Conservation (phyloP, 2,797 vertebrate genomes). For the Vultur gryphus region DNA sequence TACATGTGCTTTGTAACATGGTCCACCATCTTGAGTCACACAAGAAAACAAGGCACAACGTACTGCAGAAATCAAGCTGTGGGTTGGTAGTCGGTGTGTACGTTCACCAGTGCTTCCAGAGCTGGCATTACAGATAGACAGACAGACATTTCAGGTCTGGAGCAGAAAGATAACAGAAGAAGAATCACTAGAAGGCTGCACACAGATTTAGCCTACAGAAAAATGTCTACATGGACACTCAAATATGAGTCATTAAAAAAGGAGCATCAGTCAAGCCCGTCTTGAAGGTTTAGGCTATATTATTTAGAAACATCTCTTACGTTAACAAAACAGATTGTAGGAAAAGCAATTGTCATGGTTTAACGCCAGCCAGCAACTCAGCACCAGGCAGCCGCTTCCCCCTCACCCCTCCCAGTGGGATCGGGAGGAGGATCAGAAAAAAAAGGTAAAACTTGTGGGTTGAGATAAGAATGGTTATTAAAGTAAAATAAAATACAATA, state of each 20-base stretch:
- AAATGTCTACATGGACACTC: background rate
- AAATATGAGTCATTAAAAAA: background rate
- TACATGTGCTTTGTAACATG: fast-evolving
- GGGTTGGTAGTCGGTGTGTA: background rate
- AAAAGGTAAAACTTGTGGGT: too few species aligned
- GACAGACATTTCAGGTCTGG: background rate
- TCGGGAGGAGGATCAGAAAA: too few species aligned
- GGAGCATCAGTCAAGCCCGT: background rate
- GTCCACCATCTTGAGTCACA: background rate
- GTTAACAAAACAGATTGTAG: background rate
- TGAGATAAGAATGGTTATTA: too few species aligned
- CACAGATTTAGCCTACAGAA: background rate
- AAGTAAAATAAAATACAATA: too few species aligned
- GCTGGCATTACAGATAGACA: background rate
- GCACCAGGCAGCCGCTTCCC: too few species aligned
- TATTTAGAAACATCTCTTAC: background rate
- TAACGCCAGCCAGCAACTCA: too few species aligned
- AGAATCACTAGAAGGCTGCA: background rate
- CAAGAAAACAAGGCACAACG: fast-evolving
- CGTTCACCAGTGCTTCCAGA: background rate
- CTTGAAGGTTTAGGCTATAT: background rate
- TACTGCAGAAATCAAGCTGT: background rate
- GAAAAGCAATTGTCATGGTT: background rate
- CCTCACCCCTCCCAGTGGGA: too few species aligned
- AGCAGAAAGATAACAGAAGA: background rate